Conservation (phyloP, 2,888 invertebrate species). For the Lathronympha strigana region DNA sequence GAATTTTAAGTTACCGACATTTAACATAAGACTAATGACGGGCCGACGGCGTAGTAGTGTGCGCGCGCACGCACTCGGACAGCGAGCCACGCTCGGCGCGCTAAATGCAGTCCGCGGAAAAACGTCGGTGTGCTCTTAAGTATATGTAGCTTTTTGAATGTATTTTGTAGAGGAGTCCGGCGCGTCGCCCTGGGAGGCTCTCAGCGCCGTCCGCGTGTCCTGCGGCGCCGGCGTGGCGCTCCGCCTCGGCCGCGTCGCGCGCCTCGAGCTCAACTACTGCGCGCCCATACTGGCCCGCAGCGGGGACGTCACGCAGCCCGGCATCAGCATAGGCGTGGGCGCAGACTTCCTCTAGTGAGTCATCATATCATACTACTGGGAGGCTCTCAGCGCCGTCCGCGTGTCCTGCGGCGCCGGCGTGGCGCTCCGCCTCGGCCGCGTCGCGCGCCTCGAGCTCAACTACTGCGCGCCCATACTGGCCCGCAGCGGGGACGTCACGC, state of each 20-base stretch:
- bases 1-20: too few relatives aligned
- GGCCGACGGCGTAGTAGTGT: too few relatives aligned
- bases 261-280: conserved; percentile 97
- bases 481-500: too few relatives aligned
- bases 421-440: conserved; percentile 90
- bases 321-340: conserved; percentile 94
- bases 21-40: too few relatives aligned
- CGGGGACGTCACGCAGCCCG: conserved; percentile 87
- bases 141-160: too few relatives aligned
- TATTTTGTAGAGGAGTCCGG: conserved; percentile 65
- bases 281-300: conserved; percentile 88
- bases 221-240: conserved; percentile 94
- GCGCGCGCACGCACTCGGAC: too few relatives aligned
- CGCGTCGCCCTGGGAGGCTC: conserved; percentile 63
- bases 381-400: conserved; percentile 83
- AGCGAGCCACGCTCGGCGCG: neutral
- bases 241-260: conserved; percentile 91
- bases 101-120: too few relatives aligned
- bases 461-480: conserved; percentile 92
- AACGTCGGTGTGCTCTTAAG: too few relatives aligned
- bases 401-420: conserved; percentile 93
- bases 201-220: conserved; percentile 87
- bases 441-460: conserved; percentile 97
- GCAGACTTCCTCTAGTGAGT: conserved; percentile 88
- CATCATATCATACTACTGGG: conserved; percentile 46